A percentile compares a stretch with the other conserved stretches of the same genome.
Evolutionary conservation across 37 sponge, comb jelly and placozoan genomes (phyloP).

Genomic region (Theonella swinhoei): DNA sequence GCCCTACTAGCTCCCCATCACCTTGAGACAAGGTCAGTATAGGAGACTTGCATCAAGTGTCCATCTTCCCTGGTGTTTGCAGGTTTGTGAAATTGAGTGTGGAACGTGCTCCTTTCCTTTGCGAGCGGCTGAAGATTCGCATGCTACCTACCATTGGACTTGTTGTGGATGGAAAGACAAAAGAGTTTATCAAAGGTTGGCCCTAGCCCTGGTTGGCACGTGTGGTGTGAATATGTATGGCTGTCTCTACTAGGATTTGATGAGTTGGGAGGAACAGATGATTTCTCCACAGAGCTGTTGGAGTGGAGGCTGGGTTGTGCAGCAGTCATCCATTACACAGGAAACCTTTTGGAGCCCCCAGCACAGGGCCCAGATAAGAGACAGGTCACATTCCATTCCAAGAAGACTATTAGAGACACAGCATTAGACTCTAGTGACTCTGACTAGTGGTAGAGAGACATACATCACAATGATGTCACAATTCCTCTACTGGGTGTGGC

Average conservation of each 20-base stretch:
- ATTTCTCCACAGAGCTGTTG: constrained; percentile 94
- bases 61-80: too few relatives aligned
- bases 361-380: constrained; percentile 18
- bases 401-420: constrained; percentile 40
- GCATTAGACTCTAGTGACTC: constrained; percentile 52
- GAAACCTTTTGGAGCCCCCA: constrained; percentile 87
- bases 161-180: constrained; percentile 74
- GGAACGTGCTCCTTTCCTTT: constrained; percentile 92
- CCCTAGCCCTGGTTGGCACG: too few relatives aligned
- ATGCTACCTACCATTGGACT: constrained; percentile 92
- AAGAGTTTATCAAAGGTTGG: constrained; percentile 91
- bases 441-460: constrained; percentile 38
- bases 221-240: too few relatives aligned
- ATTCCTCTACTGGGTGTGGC: too few relatives aligned
- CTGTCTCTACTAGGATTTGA: too few relatives aligned
- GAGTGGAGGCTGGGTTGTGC: constrained; percentile 94
- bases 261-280: constrained; percentile 91
- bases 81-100: constrained; percentile 92
- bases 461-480: too few relatives aligned
- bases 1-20: constrained; percentile 88
- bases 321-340: constrained; percentile 86
- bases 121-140: constrained; percentile 83
- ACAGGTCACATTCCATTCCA: constrained; percentile 18
- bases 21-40: constrained; percentile 88
- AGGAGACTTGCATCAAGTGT: too few relatives aligned